Evolutionary conservation across 2,113 vertebrate species (phyloP).

Genomic region (Polypterus bichir): DNA sequence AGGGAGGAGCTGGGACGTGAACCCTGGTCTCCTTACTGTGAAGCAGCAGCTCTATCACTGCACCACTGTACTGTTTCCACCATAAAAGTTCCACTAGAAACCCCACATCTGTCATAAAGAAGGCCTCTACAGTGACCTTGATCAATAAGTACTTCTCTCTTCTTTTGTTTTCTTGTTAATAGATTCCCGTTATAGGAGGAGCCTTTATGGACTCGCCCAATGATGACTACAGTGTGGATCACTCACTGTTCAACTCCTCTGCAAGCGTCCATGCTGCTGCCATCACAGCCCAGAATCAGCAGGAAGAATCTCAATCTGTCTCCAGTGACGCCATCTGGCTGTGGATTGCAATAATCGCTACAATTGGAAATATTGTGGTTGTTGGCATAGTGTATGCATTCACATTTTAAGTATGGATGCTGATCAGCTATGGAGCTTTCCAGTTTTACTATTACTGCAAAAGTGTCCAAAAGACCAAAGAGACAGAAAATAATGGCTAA

Average conservation of each 20-base stretch:
- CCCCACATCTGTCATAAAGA: too few species aligned
- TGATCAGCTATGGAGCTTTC: too few species aligned
- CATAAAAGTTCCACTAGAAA: too few species aligned
- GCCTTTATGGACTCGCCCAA: conserved; percentile 95
- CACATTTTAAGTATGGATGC: conserved; percentile 66
- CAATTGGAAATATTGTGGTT: conserved; percentile 94
- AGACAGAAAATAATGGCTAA: too few species aligned
- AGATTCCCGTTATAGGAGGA: conserved; percentile 95
- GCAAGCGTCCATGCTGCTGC: conserved; percentile 72
- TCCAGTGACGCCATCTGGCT: conserved; percentile 89
- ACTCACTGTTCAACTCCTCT: conserved; percentile 91
- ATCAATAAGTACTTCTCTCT: conserved; percentile 30
- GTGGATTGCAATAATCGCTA: conserved; percentile 94
- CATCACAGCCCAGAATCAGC: conserved; percentile 53
- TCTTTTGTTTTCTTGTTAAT: conserved; percentile 23
- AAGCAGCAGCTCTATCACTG: too few species aligned
- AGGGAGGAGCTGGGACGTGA: too few species aligned
- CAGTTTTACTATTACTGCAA: too few species aligned
- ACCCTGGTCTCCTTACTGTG: too few species aligned
- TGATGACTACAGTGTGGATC: conserved; percentile 86
- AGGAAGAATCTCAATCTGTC: conserved; percentile 68
- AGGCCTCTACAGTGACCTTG: conserved; percentile 18
- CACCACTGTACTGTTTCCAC: too few species aligned
- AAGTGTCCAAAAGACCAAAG: too few species aligned
- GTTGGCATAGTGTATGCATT: conserved; percentile 92